Evolutionary conservation across 2,113 vertebrate genomes (phyloP), one percentile per base, ranked within the genome.

Genomic region (Mungos mungo): DNA sequence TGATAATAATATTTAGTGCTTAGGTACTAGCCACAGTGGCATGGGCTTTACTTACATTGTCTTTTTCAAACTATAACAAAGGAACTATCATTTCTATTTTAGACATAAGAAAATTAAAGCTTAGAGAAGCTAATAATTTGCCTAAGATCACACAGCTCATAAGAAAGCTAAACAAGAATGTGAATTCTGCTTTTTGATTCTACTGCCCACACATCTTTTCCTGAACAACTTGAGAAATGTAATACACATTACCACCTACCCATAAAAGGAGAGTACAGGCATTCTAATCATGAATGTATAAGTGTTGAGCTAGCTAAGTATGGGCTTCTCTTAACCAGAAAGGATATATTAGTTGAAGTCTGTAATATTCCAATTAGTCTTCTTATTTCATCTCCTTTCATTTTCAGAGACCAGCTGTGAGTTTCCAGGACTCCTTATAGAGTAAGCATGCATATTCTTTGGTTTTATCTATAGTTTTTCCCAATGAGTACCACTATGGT

Each of bases 371-470:
- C 38, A 45, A 14, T 57, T 68, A 57, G 35, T 79, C n/a, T 83
- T 52, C n/a, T 83, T 52, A 81, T 41, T 35, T 85, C 29, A 91
- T 38, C 41, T 85, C 29, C 35, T 93, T 88, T 92, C 27, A 57
- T 60, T 85, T 81, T 77, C n/a, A 93, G 50, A 91, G 29, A 88
- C 29, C 66, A 92, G 66, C 38, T 69, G 15, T 2, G 77, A 68
- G 50, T 92, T 89, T 86, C 50, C 54, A 91, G 69, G 25, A 88
- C 33, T 50, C n/a, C 12, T 77, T 92, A 29, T 29, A 83, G 29
- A 90, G n/a, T 52, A 94, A 83, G 35, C 14, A 57, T 69, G 21
- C 9, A 57, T 93, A 82, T 98, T 60, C 15, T 89, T 90, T 80
- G n/a, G 13, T 79, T 92, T 95, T 90, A 71, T 10, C 83, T 82